Percentiles rank a stretch among this genome's conserved stretches.
Conservation (phyloP, 2,797 vertebrate genomes). For the Catharus ustulatus region DNA sequence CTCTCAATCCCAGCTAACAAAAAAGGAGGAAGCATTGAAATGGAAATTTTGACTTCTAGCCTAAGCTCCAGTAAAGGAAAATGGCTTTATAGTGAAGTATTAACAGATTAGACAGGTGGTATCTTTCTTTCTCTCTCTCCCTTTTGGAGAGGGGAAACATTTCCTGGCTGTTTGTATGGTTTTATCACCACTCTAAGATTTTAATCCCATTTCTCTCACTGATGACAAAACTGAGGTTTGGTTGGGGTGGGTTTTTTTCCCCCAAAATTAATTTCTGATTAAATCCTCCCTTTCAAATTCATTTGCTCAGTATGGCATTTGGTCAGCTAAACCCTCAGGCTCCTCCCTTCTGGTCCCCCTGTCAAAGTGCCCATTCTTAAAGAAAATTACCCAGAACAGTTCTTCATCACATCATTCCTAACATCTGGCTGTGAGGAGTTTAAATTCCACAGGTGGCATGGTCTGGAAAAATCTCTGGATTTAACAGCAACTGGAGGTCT, state of each 20-base stretch:
- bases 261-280: background rate
- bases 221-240: background rate
- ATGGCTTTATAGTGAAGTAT: constrained; percentile 61
- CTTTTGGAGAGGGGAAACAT: constrained; percentile 11
- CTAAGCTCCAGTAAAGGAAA: constrained; percentile 62
- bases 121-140: constrained; percentile 13
- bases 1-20: constrained; percentile 54
- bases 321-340: background rate
- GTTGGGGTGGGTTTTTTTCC: background rate
- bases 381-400: background rate
- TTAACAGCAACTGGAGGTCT: background rate
- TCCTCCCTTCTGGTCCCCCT: background rate
- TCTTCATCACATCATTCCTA: background rate
- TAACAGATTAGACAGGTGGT: constrained; percentile 57
- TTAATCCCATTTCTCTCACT: constrained; percentile 1
- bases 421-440: background rate
- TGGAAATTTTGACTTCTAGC: constrained; percentile 72
- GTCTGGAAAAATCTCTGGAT: background rate
- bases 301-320: background rate
- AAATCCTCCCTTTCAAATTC: background rate
- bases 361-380: background rate
- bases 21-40: constrained; percentile 68
- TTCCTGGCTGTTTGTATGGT: constrained; percentile 35
- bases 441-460: background rate
- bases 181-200: constrained; percentile 40